phyloP scores from a whole-genome alignment of 2,888 invertebrate genomes.

The Dexiosoma caninum region DNA sequence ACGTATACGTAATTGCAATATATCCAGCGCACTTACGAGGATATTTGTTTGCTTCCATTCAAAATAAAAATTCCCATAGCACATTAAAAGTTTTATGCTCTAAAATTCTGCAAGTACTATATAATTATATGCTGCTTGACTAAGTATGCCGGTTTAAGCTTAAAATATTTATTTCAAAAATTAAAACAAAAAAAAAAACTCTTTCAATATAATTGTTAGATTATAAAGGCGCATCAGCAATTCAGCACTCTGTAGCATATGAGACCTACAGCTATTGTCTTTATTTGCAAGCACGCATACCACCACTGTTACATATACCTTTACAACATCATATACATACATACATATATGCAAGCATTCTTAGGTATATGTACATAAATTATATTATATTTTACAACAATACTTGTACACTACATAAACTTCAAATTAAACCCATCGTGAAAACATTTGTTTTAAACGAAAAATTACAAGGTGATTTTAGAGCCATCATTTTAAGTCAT shows the following conservation, averaged over 20 bases:
- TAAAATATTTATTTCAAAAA: not conserved
- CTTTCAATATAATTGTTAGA: conserved; percentile 48
- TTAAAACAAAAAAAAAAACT: not conserved
- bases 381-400: conserved; percentile 9
- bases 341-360: not conserved
- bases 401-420: conserved; percentile 43
- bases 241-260: not conserved
- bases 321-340: no score
- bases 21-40: no score
- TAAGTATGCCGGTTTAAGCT: conserved; percentile 17
- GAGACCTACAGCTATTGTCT: not conserved
- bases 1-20: no score
- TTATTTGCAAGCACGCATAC: no score
- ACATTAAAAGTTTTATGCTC: conserved; percentile 1
- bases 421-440: conserved; percentile 49
- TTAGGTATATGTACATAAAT: not conserved
- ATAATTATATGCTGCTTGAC: conserved; percentile 40
- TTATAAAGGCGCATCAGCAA: conserved; percentile 51
- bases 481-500: conserved; percentile 55
- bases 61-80: not conserved
- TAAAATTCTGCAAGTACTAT: conserved; percentile 23
- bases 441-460: conserved; percentile 69
- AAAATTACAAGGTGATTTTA: conserved; percentile 71
- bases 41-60: no score
- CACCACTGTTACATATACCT: no score